These are phyloP conservation scores for Pyrgus malvae DNA, from an alignment of 2,888 invertebrate species.

Conservation along the genomic window DNA sequence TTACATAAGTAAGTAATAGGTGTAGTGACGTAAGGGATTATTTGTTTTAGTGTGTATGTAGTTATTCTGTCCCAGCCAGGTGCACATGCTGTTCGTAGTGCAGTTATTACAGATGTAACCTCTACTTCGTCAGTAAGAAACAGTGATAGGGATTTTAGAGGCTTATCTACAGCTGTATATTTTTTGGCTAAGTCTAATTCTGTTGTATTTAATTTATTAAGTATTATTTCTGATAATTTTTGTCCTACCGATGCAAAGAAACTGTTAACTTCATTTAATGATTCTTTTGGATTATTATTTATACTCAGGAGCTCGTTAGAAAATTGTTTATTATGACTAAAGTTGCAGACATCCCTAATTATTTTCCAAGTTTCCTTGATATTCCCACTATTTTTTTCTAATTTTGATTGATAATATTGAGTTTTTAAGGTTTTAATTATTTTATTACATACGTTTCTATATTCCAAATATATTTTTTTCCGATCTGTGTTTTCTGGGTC, in stretches of 20 bases:
- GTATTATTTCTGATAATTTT: background rate
- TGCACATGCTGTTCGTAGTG: background rate
- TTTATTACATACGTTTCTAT: conserved; percentile 1
- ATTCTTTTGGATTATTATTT: background rate
- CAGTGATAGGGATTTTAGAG: background rate
- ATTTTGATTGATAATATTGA: background rate
- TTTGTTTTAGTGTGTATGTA: background rate
- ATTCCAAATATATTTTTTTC: background rate
- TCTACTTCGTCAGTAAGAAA: background rate
- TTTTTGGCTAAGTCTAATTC: background rate
- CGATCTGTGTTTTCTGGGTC: background rate
- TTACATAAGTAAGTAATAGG: background rate
- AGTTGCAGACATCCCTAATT: background rate
- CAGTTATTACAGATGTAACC: background rate
- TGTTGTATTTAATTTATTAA: background rate
- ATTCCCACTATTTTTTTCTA: background rate
- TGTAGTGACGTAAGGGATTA: background rate
- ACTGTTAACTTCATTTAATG: background rate
- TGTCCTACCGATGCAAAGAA: background rate
- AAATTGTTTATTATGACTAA: background rate
- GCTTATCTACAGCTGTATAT: background rate
- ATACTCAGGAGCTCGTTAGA: background rate
- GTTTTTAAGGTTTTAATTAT: background rate
- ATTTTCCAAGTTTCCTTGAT: background rate
- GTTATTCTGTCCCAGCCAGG: background rate